phyloP scores from a whole-genome alignment of 64 coral and sea anemone species.

The Exaiptasia diaphana region DNA sequence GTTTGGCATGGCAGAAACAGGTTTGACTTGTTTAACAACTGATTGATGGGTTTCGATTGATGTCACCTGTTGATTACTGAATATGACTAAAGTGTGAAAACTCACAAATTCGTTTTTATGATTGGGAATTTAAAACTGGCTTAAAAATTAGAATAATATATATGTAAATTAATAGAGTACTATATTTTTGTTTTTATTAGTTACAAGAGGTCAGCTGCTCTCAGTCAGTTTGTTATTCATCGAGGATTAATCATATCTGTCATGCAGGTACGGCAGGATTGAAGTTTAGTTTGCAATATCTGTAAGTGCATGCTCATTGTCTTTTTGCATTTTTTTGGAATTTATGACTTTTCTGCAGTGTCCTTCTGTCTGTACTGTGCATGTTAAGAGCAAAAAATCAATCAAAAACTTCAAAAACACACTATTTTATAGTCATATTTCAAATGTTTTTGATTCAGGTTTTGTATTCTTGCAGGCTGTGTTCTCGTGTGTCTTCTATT shows the following conservation, averaged over 20 bases:
- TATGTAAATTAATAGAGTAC: background rate
- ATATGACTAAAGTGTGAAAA: background rate
- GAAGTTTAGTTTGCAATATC: background rate
- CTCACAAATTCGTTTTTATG: too few relatives aligned
- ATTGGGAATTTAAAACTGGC: too few relatives aligned
- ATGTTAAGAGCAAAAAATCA: background rate
- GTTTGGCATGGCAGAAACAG: constrained; percentile 98
- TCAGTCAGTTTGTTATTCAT: constrained; percentile 96
- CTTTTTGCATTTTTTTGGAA: background rate
- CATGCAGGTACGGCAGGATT: constrained; percentile 58
- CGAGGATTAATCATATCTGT: constrained; percentile 92
- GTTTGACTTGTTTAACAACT: constrained; percentile 29
- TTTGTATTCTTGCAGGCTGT: constrained; percentile 68
- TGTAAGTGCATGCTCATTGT: background rate
- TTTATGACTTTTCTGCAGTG: too few relatives aligned
- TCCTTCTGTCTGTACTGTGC: background rate
- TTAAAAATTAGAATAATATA: too few relatives aligned
- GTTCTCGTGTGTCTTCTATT: constrained; percentile 96
- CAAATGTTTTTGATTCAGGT: too few relatives aligned
- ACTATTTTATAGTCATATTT: background rate
- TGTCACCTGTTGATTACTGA: background rate
- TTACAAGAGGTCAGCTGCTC: constrained; percentile 91
- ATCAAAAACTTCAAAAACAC: background rate
- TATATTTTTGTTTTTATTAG: constrained; percentile 18
- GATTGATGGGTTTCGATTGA: background rate